phyloP scores from a whole-genome alignment of 2,113 vertebrate species.

The Glaucidium brasilianum region DNA sequence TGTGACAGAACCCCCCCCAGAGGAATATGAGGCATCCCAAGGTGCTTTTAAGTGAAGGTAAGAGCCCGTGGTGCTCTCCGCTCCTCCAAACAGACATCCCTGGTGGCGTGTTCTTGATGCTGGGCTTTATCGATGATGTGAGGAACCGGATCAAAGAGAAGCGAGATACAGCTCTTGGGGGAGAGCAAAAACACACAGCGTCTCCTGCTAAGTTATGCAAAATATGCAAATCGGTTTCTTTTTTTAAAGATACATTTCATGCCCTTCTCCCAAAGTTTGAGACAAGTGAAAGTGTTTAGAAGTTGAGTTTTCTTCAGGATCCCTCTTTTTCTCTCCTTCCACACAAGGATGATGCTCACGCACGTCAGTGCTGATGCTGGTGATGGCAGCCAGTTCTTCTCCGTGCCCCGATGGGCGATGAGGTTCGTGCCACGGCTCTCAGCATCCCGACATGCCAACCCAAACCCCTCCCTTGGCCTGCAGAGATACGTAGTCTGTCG shows the following conservation, averaged over 20 bases:
- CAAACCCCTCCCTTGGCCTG: accelerated
- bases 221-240: neutral
- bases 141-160: neutral
- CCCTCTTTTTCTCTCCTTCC: neutral
- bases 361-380: accelerated
- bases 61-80: neutral
- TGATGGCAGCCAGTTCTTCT: neutral
- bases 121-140: neutral
- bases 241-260: neutral
- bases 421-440: neutral
- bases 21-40: neutral
- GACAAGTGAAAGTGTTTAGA: neutral
- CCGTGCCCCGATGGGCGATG: accelerated
- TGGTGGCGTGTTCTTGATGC: no score
- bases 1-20: neutral
- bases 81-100: neutral
- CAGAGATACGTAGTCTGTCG: accelerated
- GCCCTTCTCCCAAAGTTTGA: neutral
- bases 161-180: neutral
- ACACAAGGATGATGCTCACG: neutral
- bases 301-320: neutral
- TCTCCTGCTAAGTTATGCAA: neutral
- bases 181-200: neutral
- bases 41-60: neutral
- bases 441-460: neutral